Percentiles rank a stretch among this genome's conserved stretches.
phyloP scores from a whole-genome alignment of 1,140 invertebrate species.

The Chrysomallon squamiferum region DNA sequence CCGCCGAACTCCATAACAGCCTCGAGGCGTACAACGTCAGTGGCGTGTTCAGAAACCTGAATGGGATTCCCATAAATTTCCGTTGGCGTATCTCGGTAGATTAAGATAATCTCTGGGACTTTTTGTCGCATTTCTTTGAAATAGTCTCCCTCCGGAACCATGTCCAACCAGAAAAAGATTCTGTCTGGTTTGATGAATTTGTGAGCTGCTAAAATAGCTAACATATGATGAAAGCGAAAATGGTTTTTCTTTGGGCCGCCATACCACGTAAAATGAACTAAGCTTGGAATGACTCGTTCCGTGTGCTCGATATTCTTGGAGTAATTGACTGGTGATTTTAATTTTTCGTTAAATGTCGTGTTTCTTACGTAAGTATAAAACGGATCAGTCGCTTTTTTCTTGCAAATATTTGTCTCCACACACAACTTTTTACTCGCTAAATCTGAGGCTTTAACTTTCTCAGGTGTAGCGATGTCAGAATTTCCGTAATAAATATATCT shows the following conservation, averaged over 20 bases:
- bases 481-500: too few relatives aligned
- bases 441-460: too few relatives aligned
- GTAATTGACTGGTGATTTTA: too few relatives aligned
- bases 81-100: neutral
- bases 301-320: neutral
- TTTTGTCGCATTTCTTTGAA: neutral
- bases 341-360: too few relatives aligned
- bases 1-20: constrained; percentile 5
- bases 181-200: neutral
- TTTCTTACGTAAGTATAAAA: too few relatives aligned
- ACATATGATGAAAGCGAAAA: neutral
- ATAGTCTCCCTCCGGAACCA: neutral
- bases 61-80: neutral
- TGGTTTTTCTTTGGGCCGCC: neutral
- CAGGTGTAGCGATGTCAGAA: too few relatives aligned
- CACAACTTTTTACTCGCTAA: too few relatives aligned
- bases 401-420: too few relatives aligned
- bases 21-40: constrained; percentile 3
- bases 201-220: neutral
- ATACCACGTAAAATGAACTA: constrained; percentile 4
- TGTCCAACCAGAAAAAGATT: constrained; percentile 1
- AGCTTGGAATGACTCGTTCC: neutral
- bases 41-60: neutral
- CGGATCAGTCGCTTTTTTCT: too few relatives aligned
- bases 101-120: neutral